phyloP scores from a whole-genome alignment of 2,888 invertebrate species.

The Digitonthophagus gazella region DNA sequence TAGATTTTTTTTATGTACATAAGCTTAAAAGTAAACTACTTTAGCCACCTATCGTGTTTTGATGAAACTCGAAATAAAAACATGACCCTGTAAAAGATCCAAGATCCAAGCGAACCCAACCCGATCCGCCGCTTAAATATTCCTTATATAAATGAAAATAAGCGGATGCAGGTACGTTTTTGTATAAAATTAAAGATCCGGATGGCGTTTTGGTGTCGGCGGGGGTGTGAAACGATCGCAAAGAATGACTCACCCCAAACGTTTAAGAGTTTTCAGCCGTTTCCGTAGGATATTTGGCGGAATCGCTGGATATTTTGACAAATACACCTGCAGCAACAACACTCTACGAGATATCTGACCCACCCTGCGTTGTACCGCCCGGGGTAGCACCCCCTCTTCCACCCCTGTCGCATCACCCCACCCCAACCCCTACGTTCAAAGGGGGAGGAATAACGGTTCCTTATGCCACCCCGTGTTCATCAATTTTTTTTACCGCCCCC shows the following conservation, averaged over 20 bases:
- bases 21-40: neutral
- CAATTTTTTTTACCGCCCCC: conserved; percentile 5
- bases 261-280: conserved; percentile 18
- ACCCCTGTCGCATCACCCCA: conserved; percentile 50
- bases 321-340: conserved; percentile 38
- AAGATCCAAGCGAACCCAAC: neutral
- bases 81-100: neutral
- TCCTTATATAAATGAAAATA: neutral
- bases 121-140: neutral
- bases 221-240: neutral
- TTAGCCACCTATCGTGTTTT: conserved; percentile 25
- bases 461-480: conserved; percentile 13
- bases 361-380: conserved; percentile 54
- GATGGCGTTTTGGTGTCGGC: neutral
- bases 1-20: too few species aligned
- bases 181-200: neutral
- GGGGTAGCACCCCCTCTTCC: conserved; percentile 48
- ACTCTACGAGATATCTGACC: conserved; percentile 51
- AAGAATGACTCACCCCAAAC: conserved; percentile 3
- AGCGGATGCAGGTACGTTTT: neutral
- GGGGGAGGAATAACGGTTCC: conserved; percentile 36
- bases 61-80: conserved; percentile 1
- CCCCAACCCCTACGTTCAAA: conserved; percentile 36
- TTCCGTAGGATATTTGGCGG: conserved; percentile 18
- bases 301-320: conserved; percentile 32